Conservation (phyloP, 2,888 invertebrate species). For the Xanthia togata region DNA sequence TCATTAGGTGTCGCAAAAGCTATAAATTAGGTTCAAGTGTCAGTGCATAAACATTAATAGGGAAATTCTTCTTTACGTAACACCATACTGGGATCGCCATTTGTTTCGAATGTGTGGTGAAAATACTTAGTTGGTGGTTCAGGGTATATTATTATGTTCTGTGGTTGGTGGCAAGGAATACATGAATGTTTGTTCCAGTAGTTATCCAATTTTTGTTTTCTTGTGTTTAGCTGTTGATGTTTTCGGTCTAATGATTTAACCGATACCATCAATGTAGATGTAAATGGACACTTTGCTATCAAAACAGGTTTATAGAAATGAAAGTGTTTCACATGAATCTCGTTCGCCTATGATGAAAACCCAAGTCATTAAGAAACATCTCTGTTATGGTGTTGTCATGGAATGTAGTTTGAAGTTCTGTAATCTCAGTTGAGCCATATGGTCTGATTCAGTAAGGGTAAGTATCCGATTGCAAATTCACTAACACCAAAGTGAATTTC, state of each 20-base stretch:
- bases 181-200: not conserved
- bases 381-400: slow-evolving; percentile 5
- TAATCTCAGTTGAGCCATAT: slow-evolving; percentile 23
- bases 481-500: too few relatives aligned
- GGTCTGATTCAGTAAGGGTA: slow-evolving; percentile 41
- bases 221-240: not conserved
- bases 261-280: not conserved
- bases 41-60: not conserved
- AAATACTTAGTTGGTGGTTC: not conserved
- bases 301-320: not conserved
- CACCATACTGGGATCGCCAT: not conserved
- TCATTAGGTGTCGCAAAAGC: not conserved
- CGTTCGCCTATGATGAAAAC: not conserved
- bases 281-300: not conserved
- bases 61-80: not conserved
- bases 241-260: not conserved
- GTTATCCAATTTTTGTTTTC: not conserved
- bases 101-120: not conserved
- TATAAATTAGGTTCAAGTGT: slow-evolving; percentile 1
- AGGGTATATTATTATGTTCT: too few relatives aligned
- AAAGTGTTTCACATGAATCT: not conserved
- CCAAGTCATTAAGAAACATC: slow-evolving; percentile 18
- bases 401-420: slow-evolving; percentile 26
- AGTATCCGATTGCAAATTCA: slow-evolving; percentile 45
- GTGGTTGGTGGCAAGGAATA: not conserved